Evolutionary conservation across 2,888 invertebrate species (phyloP).

Genomic region (Andrena marginata): DNA sequence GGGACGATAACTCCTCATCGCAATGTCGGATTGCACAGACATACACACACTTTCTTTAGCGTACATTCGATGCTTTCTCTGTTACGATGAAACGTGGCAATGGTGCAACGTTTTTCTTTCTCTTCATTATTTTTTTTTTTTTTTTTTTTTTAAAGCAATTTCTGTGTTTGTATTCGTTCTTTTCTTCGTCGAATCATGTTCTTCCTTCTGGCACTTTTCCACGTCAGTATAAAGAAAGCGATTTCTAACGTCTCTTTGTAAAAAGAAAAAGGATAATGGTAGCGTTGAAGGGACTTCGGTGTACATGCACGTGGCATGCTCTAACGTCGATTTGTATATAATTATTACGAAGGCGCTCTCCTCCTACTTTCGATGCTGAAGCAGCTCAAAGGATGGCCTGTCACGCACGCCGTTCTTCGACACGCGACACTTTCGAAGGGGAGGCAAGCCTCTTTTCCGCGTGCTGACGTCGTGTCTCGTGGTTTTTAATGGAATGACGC

Average conservation of each 20-base stretch:
- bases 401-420: conserved; percentile 32
- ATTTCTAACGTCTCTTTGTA: conserved; percentile 20
- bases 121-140: background rate
- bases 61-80: conserved; percentile 25
- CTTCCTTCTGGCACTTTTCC: conserved; percentile 64
- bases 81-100: conserved; percentile 2
- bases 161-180: conserved; percentile 19
- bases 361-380: conserved; percentile 47
- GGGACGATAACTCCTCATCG: conserved; percentile 5
- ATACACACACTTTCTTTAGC: conserved; percentile 27
- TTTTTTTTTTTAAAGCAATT: conserved; percentile 15
- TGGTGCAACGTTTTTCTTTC: conserved; percentile 14
- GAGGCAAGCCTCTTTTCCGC: conserved; percentile 23
- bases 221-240: conserved; percentile 33
- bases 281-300: conserved; percentile 1
- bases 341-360: conserved; percentile 33
- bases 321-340: conserved; percentile 43
- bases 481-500: conserved; percentile 74
- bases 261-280: background rate
- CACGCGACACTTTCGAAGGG: conserved; percentile 28
- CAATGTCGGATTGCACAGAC: conserved; percentile 39
- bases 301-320: conserved; percentile 25
- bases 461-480: conserved; percentile 53
- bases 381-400: conserved; percentile 16
- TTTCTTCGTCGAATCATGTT: conserved; percentile 62